These are phyloP conservation scores for Acholoe squamosa DNA, from an alignment of 2,888 invertebrate genomes.

Conservation along the genomic window DNA sequence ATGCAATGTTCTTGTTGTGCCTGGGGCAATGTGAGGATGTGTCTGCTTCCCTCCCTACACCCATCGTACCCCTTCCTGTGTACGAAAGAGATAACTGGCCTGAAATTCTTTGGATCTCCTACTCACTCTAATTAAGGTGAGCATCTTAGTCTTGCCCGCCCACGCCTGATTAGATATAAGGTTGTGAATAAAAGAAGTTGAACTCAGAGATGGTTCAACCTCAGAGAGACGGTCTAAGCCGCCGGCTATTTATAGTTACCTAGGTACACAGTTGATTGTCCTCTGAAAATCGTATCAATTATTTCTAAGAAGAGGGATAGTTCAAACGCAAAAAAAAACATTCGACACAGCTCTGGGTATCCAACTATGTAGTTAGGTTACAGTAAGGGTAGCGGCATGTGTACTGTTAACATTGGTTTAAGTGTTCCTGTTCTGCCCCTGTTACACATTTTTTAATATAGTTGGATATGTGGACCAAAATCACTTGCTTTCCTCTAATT, in stretches of 20 bases:
- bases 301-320: not conserved
- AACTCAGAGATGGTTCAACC: not conserved
- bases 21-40: not conserved
- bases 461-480: too few species aligned
- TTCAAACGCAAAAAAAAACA: too few species aligned
- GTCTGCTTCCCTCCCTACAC: not conserved
- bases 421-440: too few species aligned
- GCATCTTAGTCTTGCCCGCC: not conserved
- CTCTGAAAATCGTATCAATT: not conserved
- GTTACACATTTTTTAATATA: too few species aligned
- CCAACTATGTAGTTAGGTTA: too few species aligned
- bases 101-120: not conserved
- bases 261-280: not conserved
- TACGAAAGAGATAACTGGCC: not conserved
- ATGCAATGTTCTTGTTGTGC: not conserved
- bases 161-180: conserved; percentile 27
- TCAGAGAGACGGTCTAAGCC: not conserved
- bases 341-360: too few species aligned
- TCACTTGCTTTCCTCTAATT: too few species aligned
- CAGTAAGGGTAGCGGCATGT: too few species aligned
- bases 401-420: too few species aligned
- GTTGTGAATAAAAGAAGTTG: not conserved
- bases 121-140: not conserved
- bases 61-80: not conserved
- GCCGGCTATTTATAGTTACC: not conserved